phyloP scores from a whole-genome alignment of 2,113 vertebrate species.

The Fregata magnificens region DNA sequence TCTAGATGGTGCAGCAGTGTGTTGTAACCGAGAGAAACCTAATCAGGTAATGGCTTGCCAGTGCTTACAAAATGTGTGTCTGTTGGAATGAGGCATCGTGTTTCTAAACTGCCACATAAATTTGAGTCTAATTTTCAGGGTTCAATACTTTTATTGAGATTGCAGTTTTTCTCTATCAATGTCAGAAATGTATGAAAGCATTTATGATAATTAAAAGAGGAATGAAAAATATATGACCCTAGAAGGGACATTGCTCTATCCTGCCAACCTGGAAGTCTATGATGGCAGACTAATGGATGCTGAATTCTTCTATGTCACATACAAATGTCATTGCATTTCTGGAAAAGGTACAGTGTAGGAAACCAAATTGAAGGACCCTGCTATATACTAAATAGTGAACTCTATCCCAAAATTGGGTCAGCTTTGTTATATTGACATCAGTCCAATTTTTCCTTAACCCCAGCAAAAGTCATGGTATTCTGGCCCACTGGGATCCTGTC shows the following conservation, averaged over 20 bases:
- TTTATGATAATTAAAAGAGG: slow-evolving; percentile 25
- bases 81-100: background rate
- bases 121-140: slow-evolving; percentile 44
- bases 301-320: background rate
- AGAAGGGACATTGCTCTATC: background rate
- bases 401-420: background rate
- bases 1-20: background rate
- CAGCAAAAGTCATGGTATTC: background rate
- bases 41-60: background rate
- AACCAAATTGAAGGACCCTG: background rate
- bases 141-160: slow-evolving; percentile 46
- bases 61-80: background rate
- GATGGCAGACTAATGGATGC: background rate
- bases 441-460: background rate
- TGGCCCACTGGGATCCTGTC: background rate
- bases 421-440: background rate
- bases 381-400: background rate
- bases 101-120: slow-evolving; percentile 43
- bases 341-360: background rate
- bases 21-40: background rate
- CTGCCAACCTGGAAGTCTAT: background rate
- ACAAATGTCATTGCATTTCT: background rate
- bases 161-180: background rate
- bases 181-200: slow-evolving; percentile 32
- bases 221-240: slow-evolving; percentile 7